Base-by-base conservation (phyloP, 2,797 vertebrate genomes). In the Fundulus diaphanus region DNA sequence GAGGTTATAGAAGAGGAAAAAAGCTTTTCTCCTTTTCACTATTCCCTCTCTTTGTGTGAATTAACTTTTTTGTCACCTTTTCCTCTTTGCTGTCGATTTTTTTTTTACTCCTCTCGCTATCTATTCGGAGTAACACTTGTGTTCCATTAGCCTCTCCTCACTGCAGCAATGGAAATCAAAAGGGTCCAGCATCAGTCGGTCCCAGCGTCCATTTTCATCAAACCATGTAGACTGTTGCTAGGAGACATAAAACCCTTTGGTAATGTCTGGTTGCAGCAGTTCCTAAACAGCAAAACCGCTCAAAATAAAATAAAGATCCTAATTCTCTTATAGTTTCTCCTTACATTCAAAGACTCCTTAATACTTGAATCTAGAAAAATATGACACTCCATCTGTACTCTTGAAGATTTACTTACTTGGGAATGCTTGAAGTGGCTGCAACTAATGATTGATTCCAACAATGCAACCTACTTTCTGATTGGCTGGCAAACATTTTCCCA, bases 151-250 rank as follows among this genome's bases (percentile, higher is more conserved):
- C 81, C 79, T 73, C 67, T 77, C 68, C 8, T 5, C 20, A 27
- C 73, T 66, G 68, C 35, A 48, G 51, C 70, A 16, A 59, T 33
- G 22, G 16, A 69, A 85, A 76, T 68, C 44, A 72, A 82, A 73
- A 69, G 35, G 71, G 76, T 18, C 16, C 7, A 7, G 16, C 46
- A 49, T 65, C 74, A 0, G 46, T 52, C 16, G 11, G n/a, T 70
- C 70, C 49, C 3, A 5, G 16, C 3, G 68, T 84, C 85, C 54
- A 5, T 63, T 59, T 69, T 51, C 70, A 54, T 74, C 73, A 24
- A 12, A 52, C 63, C 78, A 67, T 77, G 44, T 31, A 1, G 37
- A 8, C 81, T 83, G 88, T 89, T 89, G 86, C 88, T 87, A 85
- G 81, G 86, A 78, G 80, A 90, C 74, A 7, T 3, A 2, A 76